Evolutionary conservation across 2,888 invertebrate genomes (phyloP).

Genomic region (Aleiodes leptofemur): DNA sequence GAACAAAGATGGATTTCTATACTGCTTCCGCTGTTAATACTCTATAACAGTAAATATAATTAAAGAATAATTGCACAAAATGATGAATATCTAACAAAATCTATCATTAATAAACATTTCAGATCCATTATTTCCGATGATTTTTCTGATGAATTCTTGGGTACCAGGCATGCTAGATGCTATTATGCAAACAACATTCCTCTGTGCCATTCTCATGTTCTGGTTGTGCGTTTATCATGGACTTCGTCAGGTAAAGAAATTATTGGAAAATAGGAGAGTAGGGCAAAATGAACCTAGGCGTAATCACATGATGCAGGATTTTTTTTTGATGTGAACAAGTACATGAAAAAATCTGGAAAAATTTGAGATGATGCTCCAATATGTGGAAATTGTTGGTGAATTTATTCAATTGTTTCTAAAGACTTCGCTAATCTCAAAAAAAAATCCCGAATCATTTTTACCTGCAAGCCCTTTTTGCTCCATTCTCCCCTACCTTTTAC

Average conservation of each 20-base stretch:
- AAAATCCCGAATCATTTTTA: too few relatives aligned
- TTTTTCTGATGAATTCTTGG: conserved; percentile 92
- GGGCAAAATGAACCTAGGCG: too few relatives aligned
- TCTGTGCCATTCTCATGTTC: conserved; percentile 91
- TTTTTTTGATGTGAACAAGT: too few relatives aligned
- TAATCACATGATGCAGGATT: too few relatives aligned
- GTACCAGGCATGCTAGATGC: conserved; percentile 95
- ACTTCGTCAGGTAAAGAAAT: conserved; percentile 84
- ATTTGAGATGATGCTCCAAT: too few relatives aligned
- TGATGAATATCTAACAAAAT: background rate
- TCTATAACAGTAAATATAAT: conserved; percentile 90
- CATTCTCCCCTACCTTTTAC: too few relatives aligned
- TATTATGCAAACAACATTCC: conserved; percentile 91
- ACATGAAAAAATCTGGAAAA: too few relatives aligned
- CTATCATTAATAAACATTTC: conserved; percentile 63
- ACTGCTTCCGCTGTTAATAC: conserved; percentile 88
- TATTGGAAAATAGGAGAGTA: background rate
- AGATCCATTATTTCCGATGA: conserved; percentile 97
- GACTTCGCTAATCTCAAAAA: too few relatives aligned
- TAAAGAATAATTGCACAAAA: background rate
- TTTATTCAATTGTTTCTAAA: too few relatives aligned
- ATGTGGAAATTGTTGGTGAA: too few relatives aligned
- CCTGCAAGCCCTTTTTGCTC: too few relatives aligned
- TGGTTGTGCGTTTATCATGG: conserved; percentile 98
- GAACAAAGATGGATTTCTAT: conserved; percentile 98